Conservation (phyloP, 2,113 vertebrate species). For the Alosa alosa region DNA sequence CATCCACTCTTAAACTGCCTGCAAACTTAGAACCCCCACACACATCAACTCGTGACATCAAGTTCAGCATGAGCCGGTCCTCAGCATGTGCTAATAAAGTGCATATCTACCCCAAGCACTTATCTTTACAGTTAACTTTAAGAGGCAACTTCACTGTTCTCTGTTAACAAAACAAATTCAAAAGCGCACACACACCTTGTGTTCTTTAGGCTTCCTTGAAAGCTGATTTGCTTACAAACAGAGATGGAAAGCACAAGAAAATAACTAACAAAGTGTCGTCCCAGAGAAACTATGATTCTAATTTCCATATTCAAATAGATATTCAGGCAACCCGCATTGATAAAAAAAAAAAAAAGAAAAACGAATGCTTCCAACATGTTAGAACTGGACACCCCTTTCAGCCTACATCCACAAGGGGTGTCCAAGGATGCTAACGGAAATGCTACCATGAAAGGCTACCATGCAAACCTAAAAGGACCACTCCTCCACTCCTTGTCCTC, state of each 20-base stretch:
- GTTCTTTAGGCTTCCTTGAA: not conserved
- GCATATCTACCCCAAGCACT: too few species aligned
- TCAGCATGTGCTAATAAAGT: too few species aligned
- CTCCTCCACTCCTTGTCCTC: not conserved
- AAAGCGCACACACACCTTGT: not conserved
- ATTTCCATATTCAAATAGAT: not conserved
- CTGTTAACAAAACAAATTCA: not conserved
- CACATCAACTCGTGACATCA: too few species aligned
- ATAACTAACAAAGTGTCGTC: not conserved
- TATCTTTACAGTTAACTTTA: not conserved
- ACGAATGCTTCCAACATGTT: not conserved
- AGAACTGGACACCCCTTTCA: not conserved
- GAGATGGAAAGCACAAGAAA: not conserved
- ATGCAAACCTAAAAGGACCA: too few species aligned
- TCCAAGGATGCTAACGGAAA: too few species aligned
- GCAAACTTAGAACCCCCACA: too few species aligned
- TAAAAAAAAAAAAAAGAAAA: too few species aligned
- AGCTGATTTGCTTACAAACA: conserved; percentile 10
- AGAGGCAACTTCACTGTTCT: not conserved
- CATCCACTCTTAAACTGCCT: too few species aligned
- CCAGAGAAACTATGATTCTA: not conserved
- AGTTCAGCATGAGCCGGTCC: too few species aligned
- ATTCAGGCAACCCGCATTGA: not conserved
- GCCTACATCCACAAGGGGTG: too few species aligned
- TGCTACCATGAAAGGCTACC: too few species aligned